Base-by-base conservation (phyloP, 2,113 vertebrate species). In the Amphiprion ocellaris region DNA sequence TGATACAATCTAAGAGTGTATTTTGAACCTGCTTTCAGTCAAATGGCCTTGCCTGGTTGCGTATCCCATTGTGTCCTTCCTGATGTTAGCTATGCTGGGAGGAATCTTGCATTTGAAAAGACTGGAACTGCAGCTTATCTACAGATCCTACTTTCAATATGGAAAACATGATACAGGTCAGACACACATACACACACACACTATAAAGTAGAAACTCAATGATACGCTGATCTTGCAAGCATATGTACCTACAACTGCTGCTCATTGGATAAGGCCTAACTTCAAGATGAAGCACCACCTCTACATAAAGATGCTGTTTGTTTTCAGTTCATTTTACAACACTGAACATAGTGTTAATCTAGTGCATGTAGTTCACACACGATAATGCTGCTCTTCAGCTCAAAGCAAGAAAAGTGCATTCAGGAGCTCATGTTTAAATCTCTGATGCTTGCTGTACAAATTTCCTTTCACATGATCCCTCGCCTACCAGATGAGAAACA, bases 41-140 rank as follows among this genome's bases (percentile, higher is more conserved):
- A 76, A 59, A 21, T 71, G 61, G 78, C 73, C 37, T 0, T 71
- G 44, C 1, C 55, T 81, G 55, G 26, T 89, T 54, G 71, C 69
- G 8, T 86, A 69, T 79, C 84, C 88, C 0, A 10, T 94, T 50
- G 65, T 37, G 2, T 41, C 50, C 1, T 64, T 96, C 14, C 50
- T 93, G 59, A 81, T 88, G 9, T 1, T 93, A 2, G 46, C 93
- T 76, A 67, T 77, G 10, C 74, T 88, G 24, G 74, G 58, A 26
- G 83, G 86, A 0, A 47, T 95, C 44, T 21, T 96, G 60, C 95
- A 92, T 68, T 60, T 82, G 23, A 89, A 95, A 83, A 95, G 96
- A 96, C 87, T 96, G 64, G 97, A 98, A 90, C 79, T 97, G 28
- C 83, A 94, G 63, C 87, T 98, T 15, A 87, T 97, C 19, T 97